phyloP scores from a whole-genome alignment of 1,140 invertebrate species.

The Augochlora pura region DNA sequence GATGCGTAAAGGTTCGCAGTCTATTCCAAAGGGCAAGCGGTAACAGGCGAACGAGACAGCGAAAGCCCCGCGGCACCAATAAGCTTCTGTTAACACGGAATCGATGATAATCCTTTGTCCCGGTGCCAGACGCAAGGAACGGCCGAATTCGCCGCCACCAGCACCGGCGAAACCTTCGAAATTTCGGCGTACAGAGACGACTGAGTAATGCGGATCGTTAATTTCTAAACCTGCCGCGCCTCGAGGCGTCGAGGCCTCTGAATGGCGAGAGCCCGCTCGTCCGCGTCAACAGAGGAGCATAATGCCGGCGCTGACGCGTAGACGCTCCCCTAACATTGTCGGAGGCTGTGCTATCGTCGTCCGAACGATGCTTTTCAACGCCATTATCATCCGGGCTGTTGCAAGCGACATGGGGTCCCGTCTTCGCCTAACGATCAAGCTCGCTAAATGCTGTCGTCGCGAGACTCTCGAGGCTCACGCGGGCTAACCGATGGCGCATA shows the following conservation, averaged over 20 bases:
- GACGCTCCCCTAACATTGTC: neutral
- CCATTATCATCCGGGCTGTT: constrained; percentile 20
- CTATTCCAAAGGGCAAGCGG: neutral
- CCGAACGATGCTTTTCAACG: constrained; percentile 23
- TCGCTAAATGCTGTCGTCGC: neutral
- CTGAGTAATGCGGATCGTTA: neutral
- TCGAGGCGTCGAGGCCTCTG: neutral
- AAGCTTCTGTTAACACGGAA: neutral
- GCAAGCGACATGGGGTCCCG: neutral
- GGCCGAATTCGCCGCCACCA: no score
- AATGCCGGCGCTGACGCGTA: neutral
- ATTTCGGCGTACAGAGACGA: neutral
- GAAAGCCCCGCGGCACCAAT: neutral
- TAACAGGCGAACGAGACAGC: neutral
- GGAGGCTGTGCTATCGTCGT: neutral
- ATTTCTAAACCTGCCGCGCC: neutral
- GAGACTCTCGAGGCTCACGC: neutral
- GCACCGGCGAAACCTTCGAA: neutral
- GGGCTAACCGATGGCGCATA: no score
- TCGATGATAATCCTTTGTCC: neutral
- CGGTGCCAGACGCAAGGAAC: neutral
- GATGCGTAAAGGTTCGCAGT: neutral
- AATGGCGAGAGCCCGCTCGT: neutral
- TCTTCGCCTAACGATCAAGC: neutral
- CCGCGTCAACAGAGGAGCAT: neutral